Base-by-base conservation (phyloP, 2,888 invertebrate species). In the Scaptomyza tumidula region DNA sequence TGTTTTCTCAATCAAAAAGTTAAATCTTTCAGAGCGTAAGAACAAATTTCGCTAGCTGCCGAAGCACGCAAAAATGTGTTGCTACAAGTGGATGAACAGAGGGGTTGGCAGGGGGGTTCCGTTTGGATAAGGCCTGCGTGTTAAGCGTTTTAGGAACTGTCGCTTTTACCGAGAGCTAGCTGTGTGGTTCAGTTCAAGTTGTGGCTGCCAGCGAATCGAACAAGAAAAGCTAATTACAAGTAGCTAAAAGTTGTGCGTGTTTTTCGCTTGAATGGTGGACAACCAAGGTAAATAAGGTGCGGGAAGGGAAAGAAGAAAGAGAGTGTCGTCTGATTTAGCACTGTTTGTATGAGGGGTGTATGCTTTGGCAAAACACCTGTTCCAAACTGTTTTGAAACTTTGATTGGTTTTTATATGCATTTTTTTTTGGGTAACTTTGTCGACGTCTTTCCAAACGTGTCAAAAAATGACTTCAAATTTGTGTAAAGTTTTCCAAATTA, bases 1-100 rank as follows among this genome's bases (percentile, higher is more conserved):
- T 89, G 86, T 89, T 90, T 89, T 86, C 80, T 82, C 88, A 90
- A 90, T 90, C 90, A 90, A 88, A 89, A 90, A 88, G 88, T 88
- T 81, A 84, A 89, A 83, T 88, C 82, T 83, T 87, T 68, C 71
- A 68, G 74, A 78, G 84, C 80, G 83, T 57, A 80, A 77, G 86
- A 74, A 69, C 66, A 67, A 86, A 71, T 74, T 80, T 83, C 60
- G 61, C 78, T 65, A 63, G 75, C 65, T 67, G 64, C 67, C 71
- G 65, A 75, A 67, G 78, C 73, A 77, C 82, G 89, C 82, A 86
- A 79, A 82, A 80, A 80, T 84, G 73, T 65, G 60, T 65, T 68
- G 65, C 49, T 35, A 58, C 64, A 55, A 57, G 43, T 50, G 59
- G 19, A 2, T 6, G 48, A 31, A 10, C 10, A n/a, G 16, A n/a